phyloP scores from a whole-genome alignment of 1,140 invertebrate species.

The Steinernema feltiae region DNA sequence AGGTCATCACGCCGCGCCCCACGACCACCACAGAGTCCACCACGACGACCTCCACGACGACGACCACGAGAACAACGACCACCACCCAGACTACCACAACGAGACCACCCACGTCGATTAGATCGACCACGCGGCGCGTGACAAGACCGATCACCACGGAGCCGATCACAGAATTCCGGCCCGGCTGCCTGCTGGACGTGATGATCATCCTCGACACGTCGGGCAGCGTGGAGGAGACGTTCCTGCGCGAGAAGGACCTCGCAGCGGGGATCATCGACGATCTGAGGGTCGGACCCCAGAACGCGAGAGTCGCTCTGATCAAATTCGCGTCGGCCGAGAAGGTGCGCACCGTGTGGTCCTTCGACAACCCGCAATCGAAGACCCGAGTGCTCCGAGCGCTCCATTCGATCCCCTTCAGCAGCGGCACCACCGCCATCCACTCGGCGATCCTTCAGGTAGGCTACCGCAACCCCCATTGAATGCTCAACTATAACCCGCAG shows the following conservation, averaged over 20 bases:
- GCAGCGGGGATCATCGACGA: conserved; percentile 28
- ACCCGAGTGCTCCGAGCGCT: conserved; percentile 33
- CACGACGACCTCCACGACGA: neutral
- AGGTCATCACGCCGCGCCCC: neutral
- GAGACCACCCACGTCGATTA: neutral
- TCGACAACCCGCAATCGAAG: conserved; percentile 30
- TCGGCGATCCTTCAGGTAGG: conserved; percentile 30
- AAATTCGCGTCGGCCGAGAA: conserved; percentile 50
- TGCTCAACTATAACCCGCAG: conserved; percentile 16
- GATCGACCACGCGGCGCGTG: neutral
- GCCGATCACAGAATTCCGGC: neutral
- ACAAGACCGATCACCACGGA: neutral
- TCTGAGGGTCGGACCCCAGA: conserved; percentile 39
- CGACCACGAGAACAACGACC: conserved; percentile 13
- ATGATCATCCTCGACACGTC: conserved; percentile 23
- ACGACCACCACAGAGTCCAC: conserved; percentile 9
- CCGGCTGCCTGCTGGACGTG: conserved; percentile 29
- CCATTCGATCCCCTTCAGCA: conserved; percentile 36
- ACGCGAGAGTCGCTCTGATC: conserved; percentile 47
- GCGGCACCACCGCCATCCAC: conserved; percentile 50
- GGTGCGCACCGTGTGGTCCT: conserved; percentile 44
- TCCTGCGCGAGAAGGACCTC: conserved; percentile 23
- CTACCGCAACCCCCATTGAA: neutral
- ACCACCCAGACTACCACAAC: neutral
- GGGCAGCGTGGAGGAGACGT: conserved; percentile 31